Evolutionary conservation across 2,113 vertebrate species (phyloP).

Genomic region (Oceanodroma tethys): DNA sequence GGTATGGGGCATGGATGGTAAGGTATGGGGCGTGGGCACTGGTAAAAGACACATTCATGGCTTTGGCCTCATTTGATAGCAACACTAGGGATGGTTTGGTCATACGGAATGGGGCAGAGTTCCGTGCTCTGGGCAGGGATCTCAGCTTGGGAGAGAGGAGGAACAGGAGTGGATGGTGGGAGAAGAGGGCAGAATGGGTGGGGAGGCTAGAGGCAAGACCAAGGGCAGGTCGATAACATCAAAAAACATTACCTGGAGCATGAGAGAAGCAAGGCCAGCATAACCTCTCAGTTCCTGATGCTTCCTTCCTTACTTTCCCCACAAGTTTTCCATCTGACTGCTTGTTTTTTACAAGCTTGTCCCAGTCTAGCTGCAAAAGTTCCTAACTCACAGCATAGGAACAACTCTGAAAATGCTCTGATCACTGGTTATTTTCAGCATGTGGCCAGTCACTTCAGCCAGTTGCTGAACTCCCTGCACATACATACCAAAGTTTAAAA

Average conservation of each 20-base stretch:
- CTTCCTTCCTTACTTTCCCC: neutral
- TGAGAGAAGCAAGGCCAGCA: neutral
- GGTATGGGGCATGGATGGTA: too few relatives aligned
- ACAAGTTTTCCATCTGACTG: neutral
- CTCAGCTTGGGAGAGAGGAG: neutral
- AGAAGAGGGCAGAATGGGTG: neutral
- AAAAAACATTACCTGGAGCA: neutral
- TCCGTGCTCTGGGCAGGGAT: neutral
- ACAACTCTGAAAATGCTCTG: neutral
- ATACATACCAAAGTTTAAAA: neutral
- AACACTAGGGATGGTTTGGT: neutral
- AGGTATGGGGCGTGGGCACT: neutral
- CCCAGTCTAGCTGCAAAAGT: too few relatives aligned
- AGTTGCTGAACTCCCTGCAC: neutral
- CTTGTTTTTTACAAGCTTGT: too few relatives aligned
- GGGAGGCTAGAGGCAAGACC: neutral
- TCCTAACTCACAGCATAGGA: neutral
- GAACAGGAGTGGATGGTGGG: neutral
- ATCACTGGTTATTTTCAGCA: neutral
- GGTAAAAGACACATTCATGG: neutral
- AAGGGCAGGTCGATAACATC: neutral
- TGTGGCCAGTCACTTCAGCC: neutral
- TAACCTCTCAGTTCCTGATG: neutral
- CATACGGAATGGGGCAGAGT: accelerated
- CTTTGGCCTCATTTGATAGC: neutral